Conservation (phyloP, 2,888 invertebrate genomes). For the Hyalella azteca region DNA sequence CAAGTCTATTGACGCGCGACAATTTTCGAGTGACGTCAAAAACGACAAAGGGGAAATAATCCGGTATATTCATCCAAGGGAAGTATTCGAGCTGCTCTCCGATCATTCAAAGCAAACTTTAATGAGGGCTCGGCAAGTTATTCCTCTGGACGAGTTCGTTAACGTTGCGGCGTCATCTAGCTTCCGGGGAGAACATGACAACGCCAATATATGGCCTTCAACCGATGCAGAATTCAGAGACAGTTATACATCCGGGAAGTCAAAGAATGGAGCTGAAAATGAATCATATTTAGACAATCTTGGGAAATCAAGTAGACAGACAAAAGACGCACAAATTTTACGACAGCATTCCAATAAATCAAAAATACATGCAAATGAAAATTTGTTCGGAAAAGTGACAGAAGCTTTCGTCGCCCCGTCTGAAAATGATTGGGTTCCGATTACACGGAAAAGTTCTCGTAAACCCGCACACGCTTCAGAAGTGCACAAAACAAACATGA, state of each 20-base stretch:
- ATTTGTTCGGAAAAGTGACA: background rate
- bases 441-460: background rate
- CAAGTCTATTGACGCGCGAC: background rate
- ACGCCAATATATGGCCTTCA: too few relatives aligned
- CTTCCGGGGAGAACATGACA: too few relatives aligned
- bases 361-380: background rate
- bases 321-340: background rate
- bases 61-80: constrained; percentile 3
- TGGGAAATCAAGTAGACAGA: background rate
- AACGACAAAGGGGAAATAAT: constrained; percentile 12
- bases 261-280: too few relatives aligned
- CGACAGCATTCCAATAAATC: background rate
- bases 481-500: background rate
- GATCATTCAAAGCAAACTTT: constrained; percentile 11
- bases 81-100: constrained; percentile 23
- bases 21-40: background rate
- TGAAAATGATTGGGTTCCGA: constrained; percentile 20
- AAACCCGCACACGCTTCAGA: background rate
- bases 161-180: background rate
- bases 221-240: too few relatives aligned
- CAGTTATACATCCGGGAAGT: too few relatives aligned
- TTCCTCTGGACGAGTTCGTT: background rate
- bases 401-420: background rate
- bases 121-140: background rate
- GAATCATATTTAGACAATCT: background rate